phyloP scores from a whole-genome alignment of 2,113 vertebrate genomes.

The Phrynosoma blainvillii region DNA sequence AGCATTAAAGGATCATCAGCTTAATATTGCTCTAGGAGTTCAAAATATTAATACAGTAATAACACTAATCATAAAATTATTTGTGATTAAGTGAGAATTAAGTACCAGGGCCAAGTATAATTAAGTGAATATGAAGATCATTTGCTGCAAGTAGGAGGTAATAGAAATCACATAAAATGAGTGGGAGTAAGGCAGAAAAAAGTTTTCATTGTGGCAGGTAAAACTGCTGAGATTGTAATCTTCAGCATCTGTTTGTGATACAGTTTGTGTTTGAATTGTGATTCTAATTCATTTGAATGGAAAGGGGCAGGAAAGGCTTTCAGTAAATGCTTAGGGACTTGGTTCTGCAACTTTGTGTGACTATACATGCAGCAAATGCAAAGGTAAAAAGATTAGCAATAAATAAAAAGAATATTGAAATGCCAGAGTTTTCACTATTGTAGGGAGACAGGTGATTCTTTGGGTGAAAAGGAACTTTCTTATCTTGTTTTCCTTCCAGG shows the following conservation, averaged over 20 bases:
- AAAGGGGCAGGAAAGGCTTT: slow-evolving; percentile 24
- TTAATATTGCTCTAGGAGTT: slow-evolving; percentile 21
- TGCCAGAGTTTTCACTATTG: slow-evolving; percentile 65
- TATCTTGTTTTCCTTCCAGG: slow-evolving; percentile 30
- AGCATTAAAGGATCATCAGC: slow-evolving; percentile 24
- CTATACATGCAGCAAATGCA: slow-evolving; percentile 45
- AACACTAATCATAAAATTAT: slow-evolving; percentile 50
- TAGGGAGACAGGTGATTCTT: slow-evolving; percentile 60
- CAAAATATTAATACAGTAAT: slow-evolving; percentile 33
- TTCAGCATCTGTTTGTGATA: slow-evolving; percentile 45
- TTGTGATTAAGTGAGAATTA: slow-evolving; percentile 54
- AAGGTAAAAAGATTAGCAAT: slow-evolving; percentile 61
- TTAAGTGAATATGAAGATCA: slow-evolving; percentile 48
- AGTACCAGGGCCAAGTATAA: slow-evolving; percentile 56
- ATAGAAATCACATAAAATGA: slow-evolving; percentile 40
- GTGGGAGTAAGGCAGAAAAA: slow-evolving; percentile 32
- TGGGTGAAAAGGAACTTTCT: slow-evolving; percentile 64
- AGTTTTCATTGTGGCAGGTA: slow-evolving; percentile 39
- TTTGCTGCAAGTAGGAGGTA: slow-evolving; percentile 43
- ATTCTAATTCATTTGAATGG: slow-evolving; percentile 51
- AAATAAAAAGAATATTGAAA: slow-evolving; percentile 78
- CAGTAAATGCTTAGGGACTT: slow-evolving; percentile 52
- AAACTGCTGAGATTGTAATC: slow-evolving; percentile 15
- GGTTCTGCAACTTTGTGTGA: slow-evolving; percentile 48
- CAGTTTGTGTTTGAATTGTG: slow-evolving; percentile 38